These are phyloP conservation scores for Heliconius hewitsoni DNA, from an alignment of 1,140 invertebrate genomes.

Conservation along the genomic window DNA sequence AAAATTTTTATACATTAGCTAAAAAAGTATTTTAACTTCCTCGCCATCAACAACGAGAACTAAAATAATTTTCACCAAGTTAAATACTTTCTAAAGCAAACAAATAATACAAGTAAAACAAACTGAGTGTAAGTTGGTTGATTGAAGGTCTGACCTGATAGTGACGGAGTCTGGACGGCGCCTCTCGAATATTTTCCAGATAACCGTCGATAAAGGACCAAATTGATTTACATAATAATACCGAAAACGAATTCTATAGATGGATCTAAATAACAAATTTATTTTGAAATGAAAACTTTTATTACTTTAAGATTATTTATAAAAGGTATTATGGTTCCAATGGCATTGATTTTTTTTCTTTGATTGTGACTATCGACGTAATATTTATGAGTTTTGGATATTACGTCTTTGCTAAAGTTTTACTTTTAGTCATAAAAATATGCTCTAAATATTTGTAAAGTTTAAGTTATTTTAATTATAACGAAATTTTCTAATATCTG, in stretches of 20 bases:
- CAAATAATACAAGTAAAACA: slow-evolving; percentile 4
- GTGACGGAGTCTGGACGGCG: slow-evolving; percentile 22
- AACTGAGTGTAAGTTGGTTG: slow-evolving; percentile 17
- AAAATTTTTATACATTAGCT: no score
- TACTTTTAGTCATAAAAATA: no score
- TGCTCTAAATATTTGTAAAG: no score
- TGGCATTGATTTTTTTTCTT: not conserved
- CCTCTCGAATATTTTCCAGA: slow-evolving; percentile 14
- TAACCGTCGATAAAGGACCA: slow-evolving; percentile 16
- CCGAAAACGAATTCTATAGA: not conserved
- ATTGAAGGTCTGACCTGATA: slow-evolving; percentile 20
- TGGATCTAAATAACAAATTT: not conserved
- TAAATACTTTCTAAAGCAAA: not conserved
- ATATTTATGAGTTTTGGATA: not conserved
- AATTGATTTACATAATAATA: slow-evolving; percentile 33
- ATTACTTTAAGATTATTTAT: not conserved
- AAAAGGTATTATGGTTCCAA: not conserved
- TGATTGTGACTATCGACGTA: not conserved
- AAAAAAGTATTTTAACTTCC: no score
- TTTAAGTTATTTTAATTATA: no score
- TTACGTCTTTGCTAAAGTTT: not conserved
- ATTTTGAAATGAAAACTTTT: slow-evolving; percentile 7
- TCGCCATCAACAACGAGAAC: no score
- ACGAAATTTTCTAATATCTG: no score
- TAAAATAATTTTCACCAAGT: not conserved